Conservation (phyloP, 2,888 invertebrate genomes). For the Drosophila helvetica region DNA sequence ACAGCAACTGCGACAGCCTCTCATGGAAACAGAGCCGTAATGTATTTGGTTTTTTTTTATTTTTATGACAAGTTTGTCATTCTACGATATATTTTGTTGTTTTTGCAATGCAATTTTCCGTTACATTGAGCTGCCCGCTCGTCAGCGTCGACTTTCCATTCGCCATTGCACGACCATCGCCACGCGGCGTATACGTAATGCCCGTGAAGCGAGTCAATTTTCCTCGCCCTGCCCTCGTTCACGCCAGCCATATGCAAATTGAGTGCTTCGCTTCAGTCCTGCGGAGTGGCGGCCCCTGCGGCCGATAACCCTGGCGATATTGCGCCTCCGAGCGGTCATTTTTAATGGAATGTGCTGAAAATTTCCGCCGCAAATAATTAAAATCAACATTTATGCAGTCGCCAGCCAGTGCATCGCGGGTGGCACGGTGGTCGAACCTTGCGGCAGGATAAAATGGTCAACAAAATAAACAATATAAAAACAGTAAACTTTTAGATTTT, state of each 20-base stretch:
- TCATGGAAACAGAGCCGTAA: conserved; percentile 43
- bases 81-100: conserved; percentile 13
- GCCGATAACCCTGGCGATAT: not conserved
- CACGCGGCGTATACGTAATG: conserved; percentile 65
- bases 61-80: conserved; percentile 47
- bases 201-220: conserved; percentile 43
- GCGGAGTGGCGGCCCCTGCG: conserved; percentile 19
- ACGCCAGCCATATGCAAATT: conserved; percentile 41
- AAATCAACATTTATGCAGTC: not conserved
- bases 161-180: not conserved
- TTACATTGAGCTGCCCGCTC: conserved; percentile 63
- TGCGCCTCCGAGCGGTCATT: not conserved
- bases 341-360: not conserved
- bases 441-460: too few species aligned
- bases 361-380: not conserved
- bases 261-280: conserved; percentile 20
- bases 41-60: conserved; percentile 57
- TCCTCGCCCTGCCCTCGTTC: conserved; percentile 39
- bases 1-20: conserved; percentile 33
- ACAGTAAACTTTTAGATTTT: too few species aligned
- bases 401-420: not conserved
- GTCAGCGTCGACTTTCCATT: conserved; percentile 5
- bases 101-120: conserved; percentile 67
- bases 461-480: too few species aligned
- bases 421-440: too few species aligned